These are phyloP conservation scores for Agonopterix arenella DNA, from an alignment of 2,888 invertebrate genomes.

Conservation along the genomic window DNA sequence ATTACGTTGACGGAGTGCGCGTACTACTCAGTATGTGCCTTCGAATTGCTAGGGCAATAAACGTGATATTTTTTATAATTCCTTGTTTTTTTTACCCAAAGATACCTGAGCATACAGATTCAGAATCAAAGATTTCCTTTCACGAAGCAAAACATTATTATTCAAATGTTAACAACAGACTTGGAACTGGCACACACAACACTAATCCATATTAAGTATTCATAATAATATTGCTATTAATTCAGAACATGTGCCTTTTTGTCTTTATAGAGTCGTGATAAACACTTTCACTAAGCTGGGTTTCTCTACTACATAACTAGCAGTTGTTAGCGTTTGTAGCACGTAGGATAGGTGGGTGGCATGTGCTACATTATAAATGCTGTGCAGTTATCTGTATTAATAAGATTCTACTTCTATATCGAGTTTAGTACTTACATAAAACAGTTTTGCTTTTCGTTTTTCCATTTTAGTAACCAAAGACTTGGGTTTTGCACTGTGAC, in stretches of 20 bases:
- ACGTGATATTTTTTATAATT: conserved; percentile 67
- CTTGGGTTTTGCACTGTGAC: conserved; percentile 11
- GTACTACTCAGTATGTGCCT: conserved; percentile 68
- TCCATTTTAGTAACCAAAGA: neutral
- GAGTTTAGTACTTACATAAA: no score
- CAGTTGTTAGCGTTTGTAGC: conserved; percentile 33
- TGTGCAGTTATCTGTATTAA: neutral
- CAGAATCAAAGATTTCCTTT: no score
- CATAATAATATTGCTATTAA: neutral
- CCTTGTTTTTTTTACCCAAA: conserved; percentile 29
- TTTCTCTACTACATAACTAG: conserved; percentile 60
- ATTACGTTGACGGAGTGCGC: conserved; percentile 73
- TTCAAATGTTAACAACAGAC: no score
- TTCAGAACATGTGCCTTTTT: conserved; percentile 1
- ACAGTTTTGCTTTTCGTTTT: neutral
- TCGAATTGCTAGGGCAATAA: conserved; percentile 74
- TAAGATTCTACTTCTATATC: neutral
- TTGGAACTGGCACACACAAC: no score
- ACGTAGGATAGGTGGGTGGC: conserved; percentile 22
- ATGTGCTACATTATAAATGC: conserved; percentile 2
- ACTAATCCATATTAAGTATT: no score
- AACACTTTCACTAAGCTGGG: conserved; percentile 58
- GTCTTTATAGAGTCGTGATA: conserved; percentile 5
- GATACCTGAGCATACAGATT: no score
- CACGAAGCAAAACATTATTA: no score